Conservation (phyloP, 2,113 vertebrate genomes). For the Irena cyanogastra region DNA sequence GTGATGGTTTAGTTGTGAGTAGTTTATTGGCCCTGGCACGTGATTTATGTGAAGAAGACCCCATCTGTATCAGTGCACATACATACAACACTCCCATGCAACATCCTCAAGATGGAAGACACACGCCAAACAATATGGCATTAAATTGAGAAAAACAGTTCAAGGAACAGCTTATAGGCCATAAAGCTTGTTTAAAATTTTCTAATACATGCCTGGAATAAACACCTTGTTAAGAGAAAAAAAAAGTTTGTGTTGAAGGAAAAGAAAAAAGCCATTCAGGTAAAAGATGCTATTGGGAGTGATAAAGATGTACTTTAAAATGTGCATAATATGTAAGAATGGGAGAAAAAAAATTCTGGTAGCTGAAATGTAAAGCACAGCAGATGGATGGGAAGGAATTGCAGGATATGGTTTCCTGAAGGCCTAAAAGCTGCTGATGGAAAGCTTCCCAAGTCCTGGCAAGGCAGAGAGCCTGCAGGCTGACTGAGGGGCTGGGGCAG, state of each 20-base stretch:
- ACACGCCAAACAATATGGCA: neutral
- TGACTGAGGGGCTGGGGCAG: accelerated
- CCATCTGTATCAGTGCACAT: neutral
- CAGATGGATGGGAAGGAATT: neutral
- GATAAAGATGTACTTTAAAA: neutral
- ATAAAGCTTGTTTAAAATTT: neutral
- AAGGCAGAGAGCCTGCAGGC: neutral
- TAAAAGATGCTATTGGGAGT: neutral
- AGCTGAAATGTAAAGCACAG: neutral
- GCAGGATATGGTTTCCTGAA: neutral
- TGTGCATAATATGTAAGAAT: neutral
- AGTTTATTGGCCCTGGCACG: neutral
- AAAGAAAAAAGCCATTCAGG: too few relatives aligned
- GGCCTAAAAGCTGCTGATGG: neutral
- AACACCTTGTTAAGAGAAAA: neutral
- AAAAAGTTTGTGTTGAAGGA: neutral
- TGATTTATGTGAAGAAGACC: neutral
- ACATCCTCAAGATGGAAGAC: neutral
- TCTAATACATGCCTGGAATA: neutral
- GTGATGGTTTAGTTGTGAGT: neutral
- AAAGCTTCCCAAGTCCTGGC: neutral
- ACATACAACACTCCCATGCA: neutral
- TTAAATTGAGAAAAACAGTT: neutral
- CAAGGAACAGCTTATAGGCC: neutral
- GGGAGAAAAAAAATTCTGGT: neutral